Evolutionary conservation across 2,888 invertebrate species (phyloP).

Genomic region (Drosophila fungiperda): DNA sequence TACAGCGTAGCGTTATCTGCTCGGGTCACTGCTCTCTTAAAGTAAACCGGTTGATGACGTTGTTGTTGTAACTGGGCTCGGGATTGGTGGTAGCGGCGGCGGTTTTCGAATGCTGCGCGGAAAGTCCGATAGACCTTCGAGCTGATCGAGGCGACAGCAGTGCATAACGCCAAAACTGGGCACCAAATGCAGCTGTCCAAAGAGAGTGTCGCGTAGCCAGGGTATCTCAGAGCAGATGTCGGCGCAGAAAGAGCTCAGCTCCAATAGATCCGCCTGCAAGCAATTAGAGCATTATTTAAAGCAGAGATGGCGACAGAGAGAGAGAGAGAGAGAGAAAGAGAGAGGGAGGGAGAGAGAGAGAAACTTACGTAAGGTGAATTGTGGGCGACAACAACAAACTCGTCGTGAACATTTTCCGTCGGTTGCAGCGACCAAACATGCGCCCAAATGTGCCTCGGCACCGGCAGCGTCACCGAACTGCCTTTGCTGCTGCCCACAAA

Average conservation of each 20-base stretch:
- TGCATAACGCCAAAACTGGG: conserved; percentile 47
- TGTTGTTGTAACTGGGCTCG: background rate
- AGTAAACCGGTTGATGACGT: background rate
- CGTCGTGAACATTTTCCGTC: conserved; percentile 10
- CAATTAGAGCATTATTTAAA: background rate
- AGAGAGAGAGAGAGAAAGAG: no score
- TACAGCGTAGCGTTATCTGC: background rate
- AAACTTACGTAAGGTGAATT: conserved; percentile 57
- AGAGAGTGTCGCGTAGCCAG: conserved; percentile 42
- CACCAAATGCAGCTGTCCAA: conserved; percentile 46
- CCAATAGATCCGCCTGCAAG: conserved; percentile 26
- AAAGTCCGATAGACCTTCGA: conserved; percentile 40
- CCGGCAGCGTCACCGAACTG: conserved; percentile 2
- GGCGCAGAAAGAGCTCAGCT: conserved; percentile 33
- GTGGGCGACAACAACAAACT: conserved; percentile 54
- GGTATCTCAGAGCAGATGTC: conserved; percentile 50
- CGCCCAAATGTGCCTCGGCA: conserved; percentile 51
- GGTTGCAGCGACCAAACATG: conserved; percentile 35
- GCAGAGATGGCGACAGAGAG: background rate
- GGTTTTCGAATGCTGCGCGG: background rate
- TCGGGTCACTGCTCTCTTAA: background rate
- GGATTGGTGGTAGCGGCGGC: background rate
- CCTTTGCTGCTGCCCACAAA: background rate
- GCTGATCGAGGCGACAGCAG: conserved; percentile 45
- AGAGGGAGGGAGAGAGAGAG: background rate